Percentiles rank a stretch among this genome's conserved stretches.
Conservation (phyloP, 2,888 invertebrate species). For the Sipha maydis region DNA sequence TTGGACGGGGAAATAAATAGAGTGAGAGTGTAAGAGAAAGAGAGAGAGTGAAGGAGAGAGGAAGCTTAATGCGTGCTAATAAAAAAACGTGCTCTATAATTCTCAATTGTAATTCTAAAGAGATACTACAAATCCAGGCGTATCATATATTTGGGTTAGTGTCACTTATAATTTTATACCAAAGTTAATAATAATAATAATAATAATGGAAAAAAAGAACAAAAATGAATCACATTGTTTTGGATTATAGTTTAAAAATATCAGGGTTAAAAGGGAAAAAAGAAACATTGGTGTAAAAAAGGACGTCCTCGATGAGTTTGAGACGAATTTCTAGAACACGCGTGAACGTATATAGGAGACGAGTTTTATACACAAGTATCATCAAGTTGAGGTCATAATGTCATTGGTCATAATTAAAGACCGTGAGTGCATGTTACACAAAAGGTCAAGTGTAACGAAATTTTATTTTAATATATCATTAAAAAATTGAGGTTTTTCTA, state of each 20-base stretch:
- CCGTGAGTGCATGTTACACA: conserved; percentile 26
- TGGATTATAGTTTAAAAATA: not conserved
- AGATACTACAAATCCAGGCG: not conserved
- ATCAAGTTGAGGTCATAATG: conserved; percentile 58
- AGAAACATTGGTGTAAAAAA: not conserved
- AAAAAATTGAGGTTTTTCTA: conserved; percentile 6
- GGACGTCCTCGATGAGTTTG: conserved; percentile 1
- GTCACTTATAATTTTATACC: conserved; percentile 4
- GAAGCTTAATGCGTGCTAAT: conserved; percentile 1
- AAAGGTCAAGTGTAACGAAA: conserved; percentile 58
- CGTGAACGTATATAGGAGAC: not conserved
- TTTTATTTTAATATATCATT: conserved; percentile 41
- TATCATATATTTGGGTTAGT: conserved; percentile 36
- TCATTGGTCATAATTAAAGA: conserved; percentile 51
- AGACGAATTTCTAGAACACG: not conserved
- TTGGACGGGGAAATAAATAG: not conserved
- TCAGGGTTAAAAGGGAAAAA: not conserved
- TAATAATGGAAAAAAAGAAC: not conserved
- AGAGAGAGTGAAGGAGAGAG: not conserved
- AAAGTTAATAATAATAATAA: conserved; percentile 20
- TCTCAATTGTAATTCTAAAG: conserved; percentile 17
- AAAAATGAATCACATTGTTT: conserved; percentile 15
- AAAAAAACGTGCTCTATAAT: conserved; percentile 9
- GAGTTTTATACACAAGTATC: conserved; percentile 10
- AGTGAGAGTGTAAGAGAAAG: not conserved